Evolutionary conservation across 2,797 vertebrate species (phyloP), one percentile per base, ranked within the genome.

Genomic region (Emys orbicularis): DNA sequence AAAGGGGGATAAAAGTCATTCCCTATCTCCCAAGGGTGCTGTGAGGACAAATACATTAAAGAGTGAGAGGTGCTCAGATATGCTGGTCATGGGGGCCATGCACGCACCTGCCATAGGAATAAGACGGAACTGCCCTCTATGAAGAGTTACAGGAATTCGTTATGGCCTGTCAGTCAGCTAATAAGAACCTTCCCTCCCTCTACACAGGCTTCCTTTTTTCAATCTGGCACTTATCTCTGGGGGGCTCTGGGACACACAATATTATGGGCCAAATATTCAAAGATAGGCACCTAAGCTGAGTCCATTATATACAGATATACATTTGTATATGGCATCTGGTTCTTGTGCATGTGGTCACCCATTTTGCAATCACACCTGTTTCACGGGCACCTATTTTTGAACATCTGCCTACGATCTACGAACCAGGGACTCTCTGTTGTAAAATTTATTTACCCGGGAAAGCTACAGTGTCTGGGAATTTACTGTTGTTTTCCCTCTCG

Each of bases 271-370:
- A 0, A 44, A 4, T 41, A 2, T 47, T 53, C n/a, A 37, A 54
- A 34, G n/a, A 19, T 19, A 74, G 59, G 25, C 11, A 52, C 34
- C 1, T 0, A 11, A 11, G 8, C 29, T 72, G 44, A 29, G 91
- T 50, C 76, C 3, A 1, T 49, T 1, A 0, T 19, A 49, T 53
- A 16, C 13, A 34, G 7, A 6, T 37, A 9, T 41, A 76, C 57
- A 68, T 65, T 90, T 84, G 19, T 11, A 85, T 44, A 1, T 27
- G 12, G 50, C 53, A 77, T 82, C n/a, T 8, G 25, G 12, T 31
- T 10, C 52, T 56, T 1, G 5, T 79, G 82, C 21, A 85, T 37
- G 10, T 0, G 0, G 41, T 50, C 0, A 0, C n/a, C 79, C 10
- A 1, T 23, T 68, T 68, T 68, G 8, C 61, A 37, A 18, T 34